Percentiles rank a stretch among this genome's conserved stretches.
phyloP scores from a whole-genome alignment of 2,113 vertebrate species.

The Smithornis capensis region DNA sequence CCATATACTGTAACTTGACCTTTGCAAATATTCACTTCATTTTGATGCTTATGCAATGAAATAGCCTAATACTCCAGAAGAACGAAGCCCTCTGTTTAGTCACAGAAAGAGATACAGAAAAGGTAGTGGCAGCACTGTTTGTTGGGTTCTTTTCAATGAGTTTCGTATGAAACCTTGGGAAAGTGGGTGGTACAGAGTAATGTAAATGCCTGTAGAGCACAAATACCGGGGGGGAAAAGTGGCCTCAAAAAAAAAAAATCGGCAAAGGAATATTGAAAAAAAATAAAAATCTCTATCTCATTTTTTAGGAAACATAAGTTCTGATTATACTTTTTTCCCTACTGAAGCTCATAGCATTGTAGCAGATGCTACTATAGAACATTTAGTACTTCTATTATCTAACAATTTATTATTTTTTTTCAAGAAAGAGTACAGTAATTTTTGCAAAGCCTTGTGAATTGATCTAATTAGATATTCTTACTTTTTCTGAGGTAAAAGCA shows the following conservation, averaged over 20 bases:
- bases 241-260: neutral
- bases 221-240: neutral
- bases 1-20: conserved; percentile 41
- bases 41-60: conserved; percentile 12
- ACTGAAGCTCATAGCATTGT: neutral
- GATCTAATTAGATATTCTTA: neutral
- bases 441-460: neutral
- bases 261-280: neutral
- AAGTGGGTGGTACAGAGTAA: neutral
- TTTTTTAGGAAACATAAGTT: neutral
- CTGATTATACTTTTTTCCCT: neutral
- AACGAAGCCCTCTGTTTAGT: neutral
- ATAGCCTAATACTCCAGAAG: conserved; percentile 12
- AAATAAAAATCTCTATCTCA: neutral
- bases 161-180: neutral
- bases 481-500: neutral
- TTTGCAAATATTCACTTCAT: conserved; percentile 36
- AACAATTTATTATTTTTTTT: neutral
- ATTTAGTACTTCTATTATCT: neutral
- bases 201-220: neutral
- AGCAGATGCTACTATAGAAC: neutral
- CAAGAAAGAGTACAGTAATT: neutral
- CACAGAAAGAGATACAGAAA: neutral
- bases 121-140: neutral
- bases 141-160: neutral